Evolutionary conservation across 2,797 vertebrate species (phyloP).

Genomic region (Sylvia borin): DNA sequence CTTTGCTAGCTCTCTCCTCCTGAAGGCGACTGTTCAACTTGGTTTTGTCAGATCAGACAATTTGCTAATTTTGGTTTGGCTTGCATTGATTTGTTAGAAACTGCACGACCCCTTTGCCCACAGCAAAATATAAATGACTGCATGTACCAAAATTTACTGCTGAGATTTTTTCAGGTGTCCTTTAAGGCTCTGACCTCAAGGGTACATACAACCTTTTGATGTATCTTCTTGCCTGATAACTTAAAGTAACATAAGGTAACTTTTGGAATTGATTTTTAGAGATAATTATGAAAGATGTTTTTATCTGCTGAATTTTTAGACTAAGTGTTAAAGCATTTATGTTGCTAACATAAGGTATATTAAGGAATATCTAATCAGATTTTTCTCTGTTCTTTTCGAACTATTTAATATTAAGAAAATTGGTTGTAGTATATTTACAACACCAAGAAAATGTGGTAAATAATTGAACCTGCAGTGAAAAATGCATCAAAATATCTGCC

Average conservation of each 20-base stretch:
- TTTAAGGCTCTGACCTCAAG: slow-evolving; percentile 12
- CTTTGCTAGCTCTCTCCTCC: slow-evolving; percentile 58
- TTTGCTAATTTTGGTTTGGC: slow-evolving; percentile 51
- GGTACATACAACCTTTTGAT: not conserved
- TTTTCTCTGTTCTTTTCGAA: not conserved
- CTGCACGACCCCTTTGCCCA: not conserved
- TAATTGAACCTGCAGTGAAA: not conserved
- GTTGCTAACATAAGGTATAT: not conserved
- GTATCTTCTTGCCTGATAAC: not conserved
- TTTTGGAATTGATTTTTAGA: not conserved
- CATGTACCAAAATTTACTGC: not conserved
- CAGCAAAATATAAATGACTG: slow-evolving; percentile 15
- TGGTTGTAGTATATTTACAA: not conserved
- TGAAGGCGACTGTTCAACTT: slow-evolving; percentile 43
- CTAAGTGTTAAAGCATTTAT: not conserved
- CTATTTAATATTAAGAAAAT: not conserved
- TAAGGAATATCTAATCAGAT: not conserved
- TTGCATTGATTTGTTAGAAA: slow-evolving; percentile 28
- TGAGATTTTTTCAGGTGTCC: slow-evolving; percentile 9
- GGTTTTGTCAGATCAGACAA: slow-evolving; percentile 47
- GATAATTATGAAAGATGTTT: not conserved
- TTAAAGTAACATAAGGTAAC: not conserved
- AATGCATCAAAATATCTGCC: not conserved
- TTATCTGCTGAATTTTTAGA: not conserved
- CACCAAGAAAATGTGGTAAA: not conserved